phyloP scores from a whole-genome alignment of 30 jellyfish, hydroid and myxozoan genomes.

The Chrysaora quinquecirrha region DNA sequence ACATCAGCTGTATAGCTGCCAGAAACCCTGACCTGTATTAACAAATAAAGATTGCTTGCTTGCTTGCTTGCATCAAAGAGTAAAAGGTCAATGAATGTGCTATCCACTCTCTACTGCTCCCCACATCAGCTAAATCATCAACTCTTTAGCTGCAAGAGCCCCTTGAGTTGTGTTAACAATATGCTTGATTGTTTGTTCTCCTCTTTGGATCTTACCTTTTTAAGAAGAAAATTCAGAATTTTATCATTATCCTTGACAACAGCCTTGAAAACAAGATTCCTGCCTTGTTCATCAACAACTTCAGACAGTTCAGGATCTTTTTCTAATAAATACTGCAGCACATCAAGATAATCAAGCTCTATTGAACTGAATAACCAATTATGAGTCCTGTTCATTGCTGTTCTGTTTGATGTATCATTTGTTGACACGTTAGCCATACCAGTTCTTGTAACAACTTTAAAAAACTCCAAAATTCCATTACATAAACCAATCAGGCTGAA shows the following conservation, averaged over 20 bases:
- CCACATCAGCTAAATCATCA: no score
- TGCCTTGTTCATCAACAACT: constrained; percentile 21
- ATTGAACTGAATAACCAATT: constrained; percentile 59
- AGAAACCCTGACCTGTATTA: not conserved
- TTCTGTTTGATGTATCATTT: not conserved
- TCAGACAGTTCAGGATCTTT: not conserved
- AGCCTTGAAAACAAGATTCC: constrained; percentile 47
- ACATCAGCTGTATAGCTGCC: not conserved
- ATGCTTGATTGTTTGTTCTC: no score
- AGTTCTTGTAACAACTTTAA: constrained; percentile 6
- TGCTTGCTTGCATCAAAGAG: not conserved
- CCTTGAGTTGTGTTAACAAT: no score
- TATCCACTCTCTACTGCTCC: no score
- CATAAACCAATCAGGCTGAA: constrained; percentile 67
- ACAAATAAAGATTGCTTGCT: not conserved
- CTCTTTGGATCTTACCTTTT: no score
- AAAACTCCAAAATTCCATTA: constrained; percentile 78
- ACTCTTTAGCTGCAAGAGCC: no score
- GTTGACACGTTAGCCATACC: not conserved
- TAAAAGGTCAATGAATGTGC: no score
- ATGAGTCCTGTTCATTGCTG: not conserved
- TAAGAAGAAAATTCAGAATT: constrained; percentile 31
- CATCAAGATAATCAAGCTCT: constrained; percentile 55
- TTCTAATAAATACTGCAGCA: constrained; percentile 37
- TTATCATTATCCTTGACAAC: constrained; percentile 25